These are phyloP conservation scores for Lethrus apterus DNA, from an alignment of 1,140 invertebrate species.

Conservation along the genomic window DNA sequence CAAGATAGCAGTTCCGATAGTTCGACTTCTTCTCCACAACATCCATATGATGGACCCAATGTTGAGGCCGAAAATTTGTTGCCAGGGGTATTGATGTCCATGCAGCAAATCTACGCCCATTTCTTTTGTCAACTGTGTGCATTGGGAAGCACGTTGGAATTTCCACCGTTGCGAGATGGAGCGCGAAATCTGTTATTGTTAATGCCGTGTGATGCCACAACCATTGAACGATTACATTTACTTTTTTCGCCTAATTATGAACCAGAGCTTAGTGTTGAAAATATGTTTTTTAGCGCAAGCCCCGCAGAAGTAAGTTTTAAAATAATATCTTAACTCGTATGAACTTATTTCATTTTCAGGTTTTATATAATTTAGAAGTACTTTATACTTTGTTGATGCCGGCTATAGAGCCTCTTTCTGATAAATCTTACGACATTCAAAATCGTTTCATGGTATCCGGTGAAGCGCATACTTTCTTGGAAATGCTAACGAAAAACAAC, in stretches of 20 bases:
- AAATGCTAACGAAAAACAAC: conserved; percentile 82
- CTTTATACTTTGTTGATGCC: conserved; percentile 90
- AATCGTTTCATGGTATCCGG: conserved; percentile 82
- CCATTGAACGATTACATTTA: conserved; percentile 57
- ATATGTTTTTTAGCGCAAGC: conserved; percentile 64
- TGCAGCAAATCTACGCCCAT: conserved; percentile 70
- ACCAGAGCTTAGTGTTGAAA: conserved; percentile 53
- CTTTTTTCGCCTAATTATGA: conserved; percentile 41
- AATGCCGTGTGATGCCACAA: conserved; percentile 79
- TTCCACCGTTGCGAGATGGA: conserved; percentile 74
- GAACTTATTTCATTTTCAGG: conserved; percentile 25
- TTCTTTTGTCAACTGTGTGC: conserved; percentile 90
- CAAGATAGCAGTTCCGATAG: conserved; percentile 56
- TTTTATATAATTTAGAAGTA: conserved; percentile 57
- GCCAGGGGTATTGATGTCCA: conserved; percentile 75
- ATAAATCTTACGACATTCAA: conserved; percentile 81
- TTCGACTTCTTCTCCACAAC: conserved; percentile 80
- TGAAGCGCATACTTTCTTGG: conserved; percentile 70
- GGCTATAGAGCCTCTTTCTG: conserved; percentile 71
- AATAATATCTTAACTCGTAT: background rate
- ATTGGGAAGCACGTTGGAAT: conserved; percentile 72
- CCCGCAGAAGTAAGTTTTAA: conserved; percentile 59
- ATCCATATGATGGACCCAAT: conserved; percentile 68
- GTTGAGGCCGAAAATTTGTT: conserved; percentile 79
- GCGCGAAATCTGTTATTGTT: conserved; percentile 81